Conservation (phyloP, 2,888 invertebrate genomes). For the Cabera pusaria region DNA sequence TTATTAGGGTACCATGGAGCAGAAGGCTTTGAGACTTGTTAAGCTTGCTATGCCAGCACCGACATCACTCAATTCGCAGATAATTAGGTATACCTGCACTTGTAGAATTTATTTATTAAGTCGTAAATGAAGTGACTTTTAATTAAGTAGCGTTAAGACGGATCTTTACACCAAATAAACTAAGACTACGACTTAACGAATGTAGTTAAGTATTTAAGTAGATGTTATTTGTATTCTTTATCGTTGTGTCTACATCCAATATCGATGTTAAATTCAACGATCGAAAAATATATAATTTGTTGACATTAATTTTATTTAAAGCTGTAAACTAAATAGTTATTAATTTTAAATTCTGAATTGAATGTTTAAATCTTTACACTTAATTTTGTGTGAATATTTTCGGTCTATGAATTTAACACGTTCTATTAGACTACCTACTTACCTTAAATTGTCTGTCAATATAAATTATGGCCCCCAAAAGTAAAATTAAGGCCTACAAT, state of each 20-base stretch:
- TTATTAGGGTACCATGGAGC: too few species aligned
- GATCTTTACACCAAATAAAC: constrained; percentile 82
- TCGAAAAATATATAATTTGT: constrained; percentile 3
- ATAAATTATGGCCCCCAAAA: constrained; percentile 4
- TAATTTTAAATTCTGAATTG: too few species aligned
- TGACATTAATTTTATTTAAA: too few species aligned
- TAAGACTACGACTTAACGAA: constrained; percentile 71
- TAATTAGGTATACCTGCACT: constrained; percentile 1
- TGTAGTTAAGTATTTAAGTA: constrained; percentile 56
- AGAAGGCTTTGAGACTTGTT: too few species aligned
- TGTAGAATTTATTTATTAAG: constrained; percentile 40
- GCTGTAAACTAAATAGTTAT: too few species aligned
- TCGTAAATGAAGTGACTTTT: constrained; percentile 46
- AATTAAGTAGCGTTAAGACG: constrained; percentile 65
- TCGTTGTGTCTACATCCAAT: constrained; percentile 53
- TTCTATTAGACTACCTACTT: too few species aligned
- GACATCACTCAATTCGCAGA: constrained; percentile 1
- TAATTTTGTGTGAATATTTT: too few species aligned
- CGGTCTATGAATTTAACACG: constrained; percentile 2
- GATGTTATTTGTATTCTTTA: constrained; percentile 64
- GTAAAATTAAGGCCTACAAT: constrained; percentile 13
- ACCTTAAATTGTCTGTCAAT: neutral
- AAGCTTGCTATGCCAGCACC: too few species aligned
- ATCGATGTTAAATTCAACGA: constrained; percentile 1
- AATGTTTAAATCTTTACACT: too few species aligned